Evolutionary conservation across 2,888 invertebrate species (phyloP).

Genomic region (Salpingus planirostris): DNA sequence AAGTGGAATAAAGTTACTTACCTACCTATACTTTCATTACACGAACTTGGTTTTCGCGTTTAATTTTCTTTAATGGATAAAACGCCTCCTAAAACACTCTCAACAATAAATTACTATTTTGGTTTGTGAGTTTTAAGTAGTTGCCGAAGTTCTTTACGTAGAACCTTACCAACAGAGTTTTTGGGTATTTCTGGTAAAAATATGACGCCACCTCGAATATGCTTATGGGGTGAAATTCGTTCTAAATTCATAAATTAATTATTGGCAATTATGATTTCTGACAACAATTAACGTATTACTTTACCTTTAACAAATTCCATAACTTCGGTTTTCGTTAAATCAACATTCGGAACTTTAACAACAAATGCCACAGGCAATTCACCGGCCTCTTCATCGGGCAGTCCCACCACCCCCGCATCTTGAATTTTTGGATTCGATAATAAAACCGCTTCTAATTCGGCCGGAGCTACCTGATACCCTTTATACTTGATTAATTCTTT

Average conservation of each 20-base stretch:
- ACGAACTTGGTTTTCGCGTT: too few relatives aligned
- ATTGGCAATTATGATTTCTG: not conserved
- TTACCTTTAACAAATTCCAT: constrained; percentile 42
- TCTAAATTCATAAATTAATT: constrained; percentile 15
- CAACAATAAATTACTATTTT: not conserved
- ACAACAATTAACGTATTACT: too few relatives aligned
- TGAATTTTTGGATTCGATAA: constrained; percentile 60
- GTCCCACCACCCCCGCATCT: constrained; percentile 76
- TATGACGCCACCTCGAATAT: constrained; percentile 54
- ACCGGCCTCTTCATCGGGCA: constrained; percentile 62
- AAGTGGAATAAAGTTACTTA: too few relatives aligned
- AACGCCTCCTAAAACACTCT: too few relatives aligned
- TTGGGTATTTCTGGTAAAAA: constrained; percentile 47
- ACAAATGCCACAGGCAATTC: constrained; percentile 72
- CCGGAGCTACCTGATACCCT: constrained; percentile 78
- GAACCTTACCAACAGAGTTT: constrained; percentile 44
- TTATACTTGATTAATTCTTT: constrained; percentile 89
- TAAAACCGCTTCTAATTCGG: constrained; percentile 74
- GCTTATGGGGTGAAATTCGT: constrained; percentile 63
- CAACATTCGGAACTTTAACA: constrained; percentile 49
- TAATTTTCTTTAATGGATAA: too few relatives aligned
- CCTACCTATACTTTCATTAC: too few relatives aligned
- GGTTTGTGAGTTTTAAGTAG: not conserved
- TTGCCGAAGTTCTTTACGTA: constrained; percentile 31
- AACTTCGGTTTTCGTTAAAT: constrained; percentile 42